Base-by-base conservation (phyloP, 2,888 invertebrate species). In the Amphipyra berbera region DNA sequence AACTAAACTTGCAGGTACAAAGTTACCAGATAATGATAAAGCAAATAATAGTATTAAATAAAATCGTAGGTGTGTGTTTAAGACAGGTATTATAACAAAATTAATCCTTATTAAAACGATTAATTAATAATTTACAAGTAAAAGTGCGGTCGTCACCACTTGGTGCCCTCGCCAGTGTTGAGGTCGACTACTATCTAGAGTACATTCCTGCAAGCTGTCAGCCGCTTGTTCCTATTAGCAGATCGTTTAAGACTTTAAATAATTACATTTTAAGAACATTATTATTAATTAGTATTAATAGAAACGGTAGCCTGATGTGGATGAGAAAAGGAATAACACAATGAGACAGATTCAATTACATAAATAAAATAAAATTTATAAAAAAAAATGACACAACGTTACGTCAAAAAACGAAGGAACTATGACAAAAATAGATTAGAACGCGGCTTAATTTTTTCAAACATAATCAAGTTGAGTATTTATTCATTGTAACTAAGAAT, bases 141-240 rank as follows among this genome's bases (percentile, higher is more conserved):
- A 92, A 87, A 89, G 89, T 89, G 73, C 80, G 85, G 86, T 73
- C 71, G 77, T 85, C 83, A 70, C 76, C 69, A 78, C 81, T 83
- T 76, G 82, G 75, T 86, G 92, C 85, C 93, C 93, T 93, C 91
- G 92, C 80, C 69, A 58, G 82, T 83, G 87, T 82, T 90, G 87
- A 94, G 94, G 94, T 86, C 90, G 79, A 91, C 94, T 89, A 93
- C 94, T 90, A 94, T 94, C 93, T 86, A 85, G 81, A 84, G 82
- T 81, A 74, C 82, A 88, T 87, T 84, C 87, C 83, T 69, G 74
- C 60, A 69, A 60, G 56, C 50, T 60, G 56, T 41, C 60, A 71
- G 57, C 46, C 48, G 42, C 52, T 42, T 33, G 38, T 46, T 56
- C 14, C 57, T 61, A 60, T 70, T 54, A 65, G 59, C 50, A 48